Evolutionary conservation across 2,113 vertebrate species (phyloP), one percentile per base, ranked within the genome.

Genomic region (Alligator mississippiensis): DNA sequence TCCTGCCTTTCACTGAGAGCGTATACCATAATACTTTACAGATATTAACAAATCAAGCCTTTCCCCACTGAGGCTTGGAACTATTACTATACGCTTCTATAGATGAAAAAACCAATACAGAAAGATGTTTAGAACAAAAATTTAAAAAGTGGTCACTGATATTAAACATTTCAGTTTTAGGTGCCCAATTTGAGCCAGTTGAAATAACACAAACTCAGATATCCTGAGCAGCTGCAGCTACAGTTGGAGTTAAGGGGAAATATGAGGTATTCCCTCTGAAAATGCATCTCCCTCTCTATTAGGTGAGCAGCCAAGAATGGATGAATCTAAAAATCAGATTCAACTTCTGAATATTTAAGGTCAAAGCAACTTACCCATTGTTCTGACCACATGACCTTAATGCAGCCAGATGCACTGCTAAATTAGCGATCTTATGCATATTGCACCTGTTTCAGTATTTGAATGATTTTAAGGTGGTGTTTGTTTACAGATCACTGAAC

Each of bases 361-460:
- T 47, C 9, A 47, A 47, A 47, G 47, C 47, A 47, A 47, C 47
- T 47, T 47, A 47, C 47, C 47, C 47, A 47, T 47, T 47, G 47
- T 47, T 47, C 47, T 3, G 8, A 47, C 47, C 47, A 47, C 47
- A 47, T 47, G 47, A 47, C 47, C 47, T 47, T 47, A 47, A 9
- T 47, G 47, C 7, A 47, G 47, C 47, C 7, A 47, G 47, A 47
- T 47, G 47, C 47, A 47, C 47, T 47, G 47, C 47, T 47, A 47
- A 47, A 47, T 47, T 47, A 47, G 47, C 47, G 62, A 77, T 85
- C 19, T 88, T 54, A 79, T 81, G 27, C 24, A 9, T 30, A 58
- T 87, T 77, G 47, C 90, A 77, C 55, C 77, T 89, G 11, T 87
- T 64, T 89, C 62, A 87, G 11, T 70, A 18, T 92, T 93, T 75